Base-by-base conservation (phyloP, 2,888 invertebrate species). In the Drosophila barbarae region DNA sequence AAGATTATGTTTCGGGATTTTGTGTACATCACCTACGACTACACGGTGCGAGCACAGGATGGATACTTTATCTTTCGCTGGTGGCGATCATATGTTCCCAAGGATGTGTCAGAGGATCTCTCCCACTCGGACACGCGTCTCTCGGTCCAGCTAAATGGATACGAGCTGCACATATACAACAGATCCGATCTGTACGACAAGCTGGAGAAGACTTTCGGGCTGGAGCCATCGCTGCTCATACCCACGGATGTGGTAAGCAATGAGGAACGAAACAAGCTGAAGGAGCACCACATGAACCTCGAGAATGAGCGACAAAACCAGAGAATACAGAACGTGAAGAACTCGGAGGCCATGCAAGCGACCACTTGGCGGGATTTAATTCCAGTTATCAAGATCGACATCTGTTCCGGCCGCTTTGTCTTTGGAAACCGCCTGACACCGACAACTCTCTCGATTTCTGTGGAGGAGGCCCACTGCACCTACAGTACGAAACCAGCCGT, bases 1-100 rank as follows among this genome's bases (percentile, higher is more conserved):
- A 99, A 99, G 91, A 95, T 99, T 55, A 99, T 99, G 98, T 98
- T 99, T 89, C 92, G 98, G 61, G 98, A 99, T 90, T 93, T 99
- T 77, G 94, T 96, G 56, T 98, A 96, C 87, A 95, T 98, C 67
- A 97, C 96, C 71, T 95, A 96, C 87, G 98, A 99, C 91, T 98
- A 95, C 89, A 95, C 97, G 34, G 90, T 98, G 41, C 92, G 98
- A 72, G 93, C 98, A 72, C 98, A 98, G 89, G 98, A 99, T 91
- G 99, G 98, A 2, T 98, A 97, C 92, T 92, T 98, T 71, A 97
- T 98, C 90, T 99, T 99, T 90, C 92, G 98, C 51, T 99, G 98
- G 96, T 99, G 99, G 99, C 92, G 97, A 72, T 95, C 96, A 35
- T 98, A 98, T 89, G 95, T 97, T 52, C 96, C 97, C 50, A 97